Conservation (phyloP, 2,113 vertebrate genomes). For the Brachypodius melanocephalos region DNA sequence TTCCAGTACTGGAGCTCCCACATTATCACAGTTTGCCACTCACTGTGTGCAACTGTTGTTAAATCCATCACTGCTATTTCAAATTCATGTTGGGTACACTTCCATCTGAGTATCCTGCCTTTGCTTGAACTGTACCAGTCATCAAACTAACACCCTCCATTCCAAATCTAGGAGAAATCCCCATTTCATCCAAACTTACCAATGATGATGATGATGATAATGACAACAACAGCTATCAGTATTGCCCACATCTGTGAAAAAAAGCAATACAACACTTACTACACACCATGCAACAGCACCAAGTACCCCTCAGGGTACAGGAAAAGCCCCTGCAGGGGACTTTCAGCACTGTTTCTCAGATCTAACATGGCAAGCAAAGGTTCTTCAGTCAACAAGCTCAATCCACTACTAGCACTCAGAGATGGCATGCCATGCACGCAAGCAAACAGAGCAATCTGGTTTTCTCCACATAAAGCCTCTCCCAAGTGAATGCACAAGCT, state of each 20-base stretch:
- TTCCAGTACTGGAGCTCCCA: neutral
- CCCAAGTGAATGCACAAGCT: neutral
- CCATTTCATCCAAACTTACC: conserved; percentile 78
- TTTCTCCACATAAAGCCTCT: neutral
- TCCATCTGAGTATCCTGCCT: neutral
- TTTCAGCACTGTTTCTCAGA: neutral
- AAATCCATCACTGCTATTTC: neutral
- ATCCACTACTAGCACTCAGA: neutral
- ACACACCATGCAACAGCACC: neutral
- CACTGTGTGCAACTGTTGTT: accelerated
- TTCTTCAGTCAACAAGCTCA: neutral
- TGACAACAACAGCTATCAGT: conserved; percentile 83
- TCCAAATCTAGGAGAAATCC: neutral
- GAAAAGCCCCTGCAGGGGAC: neutral
- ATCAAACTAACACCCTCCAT: neutral
- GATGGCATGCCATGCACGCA: neutral
- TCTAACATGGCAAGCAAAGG: accelerated
- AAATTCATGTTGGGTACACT: neutral
- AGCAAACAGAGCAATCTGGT: neutral
- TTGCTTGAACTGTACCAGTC: neutral
- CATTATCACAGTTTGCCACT: neutral
- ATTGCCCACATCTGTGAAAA: conserved; percentile 94
- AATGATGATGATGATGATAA: conserved; percentile 89
- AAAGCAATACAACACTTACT: conserved; percentile 2
- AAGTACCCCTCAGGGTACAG: neutral